These are phyloP conservation scores for Dryadula phaetusa DNA, from an alignment of 2,888 invertebrate genomes.

Conservation along the genomic window DNA sequence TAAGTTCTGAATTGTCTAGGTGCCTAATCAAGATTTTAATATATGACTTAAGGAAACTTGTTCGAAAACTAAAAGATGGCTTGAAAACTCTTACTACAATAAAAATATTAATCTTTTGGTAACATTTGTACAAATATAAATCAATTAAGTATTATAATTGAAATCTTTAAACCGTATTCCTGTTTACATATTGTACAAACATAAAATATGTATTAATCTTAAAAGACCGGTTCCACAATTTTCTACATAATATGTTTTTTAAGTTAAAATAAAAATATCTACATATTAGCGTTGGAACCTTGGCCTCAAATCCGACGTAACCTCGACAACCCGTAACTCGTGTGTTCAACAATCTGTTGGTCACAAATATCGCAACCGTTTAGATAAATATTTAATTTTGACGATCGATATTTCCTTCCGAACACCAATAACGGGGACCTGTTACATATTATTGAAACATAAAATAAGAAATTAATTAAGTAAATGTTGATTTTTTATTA, in stretches of 20 bases:
- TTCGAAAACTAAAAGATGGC: too few relatives aligned
- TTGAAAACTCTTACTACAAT: too few relatives aligned
- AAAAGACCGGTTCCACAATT: slow-evolving; percentile 50
- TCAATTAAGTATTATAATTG: not conserved
- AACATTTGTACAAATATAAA: too few relatives aligned
- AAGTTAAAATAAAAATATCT: slow-evolving; percentile 69
- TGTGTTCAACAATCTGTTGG: slow-evolving; percentile 72
- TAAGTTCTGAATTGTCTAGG: too few relatives aligned
- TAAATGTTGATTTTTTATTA: not conserved
- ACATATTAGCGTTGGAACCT: slow-evolving; percentile 74
- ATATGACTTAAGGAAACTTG: too few relatives aligned
- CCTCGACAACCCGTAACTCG: slow-evolving; percentile 65
- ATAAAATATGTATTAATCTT: slow-evolving; percentile 47
- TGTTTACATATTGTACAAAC: slow-evolving; percentile 37
- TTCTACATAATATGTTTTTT: slow-evolving; percentile 55
- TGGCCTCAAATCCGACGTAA: slow-evolving; percentile 76
- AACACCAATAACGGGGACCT: slow-evolving; percentile 28
- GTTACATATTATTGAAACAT: slow-evolving; percentile 16
- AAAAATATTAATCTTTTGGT: too few relatives aligned
- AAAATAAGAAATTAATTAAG: not conserved
- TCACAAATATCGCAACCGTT: slow-evolving; percentile 72
- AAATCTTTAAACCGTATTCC: not conserved
- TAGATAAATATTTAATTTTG: slow-evolving; percentile 55
- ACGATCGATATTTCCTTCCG: slow-evolving; percentile 45
- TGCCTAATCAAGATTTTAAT: too few relatives aligned